Evolutionary conservation across 2,888 invertebrate genomes (phyloP), one percentile per base, ranked within the genome.

Genomic region (Brassicogethes aeneus): DNA sequence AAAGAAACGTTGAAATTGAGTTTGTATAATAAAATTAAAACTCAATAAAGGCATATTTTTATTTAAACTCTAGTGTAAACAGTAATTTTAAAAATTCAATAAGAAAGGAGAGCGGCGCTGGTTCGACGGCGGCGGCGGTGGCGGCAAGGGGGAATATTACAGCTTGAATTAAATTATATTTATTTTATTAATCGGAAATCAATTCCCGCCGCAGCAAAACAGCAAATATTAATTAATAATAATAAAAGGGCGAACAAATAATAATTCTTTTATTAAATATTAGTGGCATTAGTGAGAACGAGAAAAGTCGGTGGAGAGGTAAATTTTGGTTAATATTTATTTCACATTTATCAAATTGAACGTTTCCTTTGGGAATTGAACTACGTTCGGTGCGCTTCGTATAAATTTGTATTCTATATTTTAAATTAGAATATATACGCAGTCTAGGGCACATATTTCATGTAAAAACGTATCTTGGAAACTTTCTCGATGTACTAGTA

Each of bases 341-440:
- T 64, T 63, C 66, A 49, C 67, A 66, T 67, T 67, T 64, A 66
- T 66, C 67, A 67, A 66, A 66, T 66, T 65, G 64, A 65, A 66
- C 64, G 64, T 57, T 57, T 59, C 66, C 57, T 48, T 48, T 41
- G 65, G 64, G 66, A 65, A 65, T 66, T 59, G 64, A 61, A 61
- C 57, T 57, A 52, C 57, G 60, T 55, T 54, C 61, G 56, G 56
- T 55, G 56, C 53, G 57, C 56, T 56, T 51, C 57, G 63, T 63
- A 66, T 66, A 67, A 67, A 68, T 68, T 68, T 66, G 66, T 67
- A 67, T 68, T 68, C 66, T 66, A 67, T 67, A 68, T 68, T 68
- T 67, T 64, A 65, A 68, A 69, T 69, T 68, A 68, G 66, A 68
- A 69, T 69, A 68, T 67, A 67, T 68, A 64, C 64, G 62, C 59